These are phyloP conservation scores for Metalampra italica DNA, from an alignment of 2,888 invertebrate species.

Conservation along the genomic window DNA sequence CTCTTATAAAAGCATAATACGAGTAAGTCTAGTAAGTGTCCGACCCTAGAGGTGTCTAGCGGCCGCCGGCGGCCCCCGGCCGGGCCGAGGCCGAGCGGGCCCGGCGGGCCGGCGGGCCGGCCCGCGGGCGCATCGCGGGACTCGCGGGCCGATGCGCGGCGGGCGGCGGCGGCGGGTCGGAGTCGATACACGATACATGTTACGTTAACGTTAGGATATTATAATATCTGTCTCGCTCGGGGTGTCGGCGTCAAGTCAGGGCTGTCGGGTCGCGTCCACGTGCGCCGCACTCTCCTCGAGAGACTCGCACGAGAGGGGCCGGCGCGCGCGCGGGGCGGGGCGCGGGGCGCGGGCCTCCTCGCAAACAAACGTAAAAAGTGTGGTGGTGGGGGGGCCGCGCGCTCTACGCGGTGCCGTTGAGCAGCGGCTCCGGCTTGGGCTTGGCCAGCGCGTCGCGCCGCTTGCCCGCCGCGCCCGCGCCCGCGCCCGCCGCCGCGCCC, in stretches of 20 bases:
- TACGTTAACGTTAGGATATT: slow-evolving; percentile 34
- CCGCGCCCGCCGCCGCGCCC: slow-evolving; percentile 17
- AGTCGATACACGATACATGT: slow-evolving; percentile 16
- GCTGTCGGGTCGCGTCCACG: slow-evolving; percentile 13
- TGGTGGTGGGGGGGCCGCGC: background rate
- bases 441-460: slow-evolving; percentile 65
- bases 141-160: background rate
- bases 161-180: slow-evolving; percentile 3
- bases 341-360: slow-evolving; percentile 9
- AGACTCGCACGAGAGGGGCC: background rate
- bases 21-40: slow-evolving; percentile 52
- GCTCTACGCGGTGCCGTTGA: slow-evolving; percentile 81
- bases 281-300: background rate
- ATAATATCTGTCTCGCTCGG: slow-evolving; percentile 17
- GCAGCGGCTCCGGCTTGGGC: slow-evolving; percentile 80
- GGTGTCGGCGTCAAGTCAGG: slow-evolving; percentile 18
- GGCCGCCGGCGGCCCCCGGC: slow-evolving; percentile 13
- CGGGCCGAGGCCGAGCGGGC: background rate
- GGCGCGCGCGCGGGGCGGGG: slow-evolving; percentile 5
- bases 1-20: slow-evolving; percentile 76
- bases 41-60: slow-evolving; percentile 4
- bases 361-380: slow-evolving; percentile 9
- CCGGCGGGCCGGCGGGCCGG: background rate
- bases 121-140: background rate
- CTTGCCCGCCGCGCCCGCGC: slow-evolving; percentile 47